phyloP scores from a whole-genome alignment of 2,113 vertebrate genomes.

The Pelmatolapia mariae region DNA sequence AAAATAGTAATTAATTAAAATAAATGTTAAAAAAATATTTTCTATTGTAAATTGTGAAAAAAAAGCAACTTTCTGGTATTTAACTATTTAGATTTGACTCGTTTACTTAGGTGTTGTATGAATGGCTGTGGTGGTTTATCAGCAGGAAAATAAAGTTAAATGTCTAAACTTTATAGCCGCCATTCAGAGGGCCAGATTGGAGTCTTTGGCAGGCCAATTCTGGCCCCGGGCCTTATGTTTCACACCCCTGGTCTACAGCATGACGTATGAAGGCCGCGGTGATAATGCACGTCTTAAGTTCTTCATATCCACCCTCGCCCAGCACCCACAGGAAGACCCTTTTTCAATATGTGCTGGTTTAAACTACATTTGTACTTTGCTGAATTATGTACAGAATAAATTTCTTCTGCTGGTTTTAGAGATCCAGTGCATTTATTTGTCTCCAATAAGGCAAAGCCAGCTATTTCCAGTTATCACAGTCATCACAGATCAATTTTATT shows the following conservation, averaged over 20 bases:
- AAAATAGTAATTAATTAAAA: neutral
- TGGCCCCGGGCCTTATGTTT: neutral
- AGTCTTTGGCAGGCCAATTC: fast-evolving
- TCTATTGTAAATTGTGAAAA: neutral
- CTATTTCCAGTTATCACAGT: neutral
- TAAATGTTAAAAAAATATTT: neutral
- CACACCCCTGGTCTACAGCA: neutral
- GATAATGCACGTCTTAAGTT: fast-evolving
- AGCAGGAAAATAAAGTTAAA: neutral
- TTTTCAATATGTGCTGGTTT: neutral
- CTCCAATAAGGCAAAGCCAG: neutral
- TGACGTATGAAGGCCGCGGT: fast-evolving
- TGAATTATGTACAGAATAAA: neutral
- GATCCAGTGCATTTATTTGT: neutral
- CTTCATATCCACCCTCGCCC: neutral
- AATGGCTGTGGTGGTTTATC: neutral
- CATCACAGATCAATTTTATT: neutral
- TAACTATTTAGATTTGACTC: neutral
- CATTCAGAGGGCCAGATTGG: neutral
- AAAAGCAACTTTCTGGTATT: neutral
- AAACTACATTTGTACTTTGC: neutral
- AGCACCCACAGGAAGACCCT: neutral
- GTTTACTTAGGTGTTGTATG: neutral
- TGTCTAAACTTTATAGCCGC: fast-evolving
- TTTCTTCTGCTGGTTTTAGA: neutral